A percentile compares a stretch with the other conserved stretches of the same genome.
Evolutionary conservation across 2,888 invertebrate genomes (phyloP).

Genomic region (Lithophane semibrunnea): DNA sequence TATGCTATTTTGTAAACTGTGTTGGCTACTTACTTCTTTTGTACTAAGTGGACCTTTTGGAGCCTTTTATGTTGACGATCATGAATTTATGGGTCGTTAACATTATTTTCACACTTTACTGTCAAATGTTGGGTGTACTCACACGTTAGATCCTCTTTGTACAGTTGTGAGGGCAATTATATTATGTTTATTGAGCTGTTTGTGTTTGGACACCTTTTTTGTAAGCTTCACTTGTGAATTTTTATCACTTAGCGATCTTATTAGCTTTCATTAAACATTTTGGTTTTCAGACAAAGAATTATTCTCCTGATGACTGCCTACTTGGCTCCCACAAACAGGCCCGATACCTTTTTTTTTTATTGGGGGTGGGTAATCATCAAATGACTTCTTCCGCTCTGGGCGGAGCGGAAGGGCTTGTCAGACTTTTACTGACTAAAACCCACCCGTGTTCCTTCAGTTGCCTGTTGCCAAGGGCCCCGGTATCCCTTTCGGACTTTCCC

Average conservation of each 20-base stretch:
- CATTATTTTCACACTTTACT: constrained; percentile 39
- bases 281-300: too few species aligned
- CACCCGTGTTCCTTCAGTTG: too few species aligned
- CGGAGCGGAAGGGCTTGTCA: too few species aligned
- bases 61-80: neutral
- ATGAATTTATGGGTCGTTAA: constrained; percentile 36
- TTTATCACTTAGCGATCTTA: neutral
- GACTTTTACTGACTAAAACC: too few species aligned
- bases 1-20: neutral
- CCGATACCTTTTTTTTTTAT: too few species aligned
- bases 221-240: constrained; percentile 1
- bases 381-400: too few species aligned
- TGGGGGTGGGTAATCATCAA: too few species aligned
- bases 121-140: constrained; percentile 25
- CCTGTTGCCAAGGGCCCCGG: too few species aligned
- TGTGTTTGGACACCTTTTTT: constrained; percentile 7
- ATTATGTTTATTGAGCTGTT: neutral
- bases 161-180: constrained; percentile 11
- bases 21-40: neutral
- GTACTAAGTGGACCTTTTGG: constrained; percentile 18
- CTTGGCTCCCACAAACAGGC: too few species aligned
- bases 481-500: too few species aligned
- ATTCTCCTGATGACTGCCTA: too few species aligned
- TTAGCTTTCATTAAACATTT: too few species aligned
- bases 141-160: constrained; percentile 24